Evolutionary conservation across 2,888 invertebrate genomes (phyloP).

Genomic region (Zele albiditarsus): DNA sequence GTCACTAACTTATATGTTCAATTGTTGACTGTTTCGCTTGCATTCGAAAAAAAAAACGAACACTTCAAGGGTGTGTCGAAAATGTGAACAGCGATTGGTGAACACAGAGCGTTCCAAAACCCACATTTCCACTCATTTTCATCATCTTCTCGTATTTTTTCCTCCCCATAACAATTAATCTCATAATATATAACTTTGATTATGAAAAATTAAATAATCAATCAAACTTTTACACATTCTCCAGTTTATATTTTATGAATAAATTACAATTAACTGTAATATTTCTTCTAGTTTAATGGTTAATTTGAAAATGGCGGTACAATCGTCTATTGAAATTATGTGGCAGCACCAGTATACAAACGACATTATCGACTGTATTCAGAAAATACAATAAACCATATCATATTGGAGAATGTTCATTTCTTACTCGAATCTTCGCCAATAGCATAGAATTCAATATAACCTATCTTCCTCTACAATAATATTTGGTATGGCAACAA

Average conservation of each 20-base stretch:
- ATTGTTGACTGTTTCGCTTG: slow-evolving; percentile 58
- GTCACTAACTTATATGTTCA: slow-evolving; percentile 46
- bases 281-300: neutral
- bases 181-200: neutral
- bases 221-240: neutral
- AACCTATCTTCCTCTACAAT: neutral
- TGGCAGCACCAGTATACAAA: neutral
- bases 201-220: neutral
- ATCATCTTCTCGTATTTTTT: neutral
- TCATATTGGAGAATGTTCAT: no score
- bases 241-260: neutral
- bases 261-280: neutral
- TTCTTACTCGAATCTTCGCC: neutral
- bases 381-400: no score
- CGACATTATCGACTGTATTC: neutral
- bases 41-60: slow-evolving; percentile 65
- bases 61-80: slow-evolving; percentile 72
- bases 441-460: neutral
- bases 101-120: slow-evolving; percentile 51
- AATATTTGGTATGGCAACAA: neutral
- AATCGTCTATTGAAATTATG: neutral
- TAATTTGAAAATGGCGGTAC: slow-evolving; percentile 5
- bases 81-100: slow-evolving; percentile 58
- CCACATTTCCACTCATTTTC: slow-evolving; percentile 38
- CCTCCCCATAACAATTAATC: neutral